Evolutionary conservation across 2,797 vertebrate species (phyloP).

Genomic region (Protosalanx chinensis): DNA sequence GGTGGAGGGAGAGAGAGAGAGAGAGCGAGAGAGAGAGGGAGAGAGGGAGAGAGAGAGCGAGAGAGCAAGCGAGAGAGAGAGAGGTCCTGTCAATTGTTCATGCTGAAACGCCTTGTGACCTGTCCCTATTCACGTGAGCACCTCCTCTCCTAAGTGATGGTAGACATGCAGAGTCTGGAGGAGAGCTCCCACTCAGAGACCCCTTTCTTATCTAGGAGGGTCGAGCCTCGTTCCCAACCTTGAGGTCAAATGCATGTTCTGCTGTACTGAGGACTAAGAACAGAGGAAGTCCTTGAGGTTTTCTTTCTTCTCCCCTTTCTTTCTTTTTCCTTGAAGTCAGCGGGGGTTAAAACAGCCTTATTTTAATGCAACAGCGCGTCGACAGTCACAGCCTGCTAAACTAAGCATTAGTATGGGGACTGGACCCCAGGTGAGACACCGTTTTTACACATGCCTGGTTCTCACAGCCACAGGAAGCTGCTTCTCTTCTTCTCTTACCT

Average conservation of each 20-base stretch:
- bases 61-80: neutral
- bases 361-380: neutral
- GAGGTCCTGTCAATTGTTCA: neutral
- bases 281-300: neutral
- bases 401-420: neutral
- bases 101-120: neutral
- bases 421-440: too few relatives aligned
- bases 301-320: neutral
- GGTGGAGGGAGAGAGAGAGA: neutral
- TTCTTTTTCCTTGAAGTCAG: slow-evolving; percentile 7
- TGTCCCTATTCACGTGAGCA: neutral
- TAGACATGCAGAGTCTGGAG: neutral
- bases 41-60: neutral
- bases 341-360: neutral
- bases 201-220: neutral
- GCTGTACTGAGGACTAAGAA: neutral
- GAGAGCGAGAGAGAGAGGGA: neutral
- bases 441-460: neutral
- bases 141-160: neutral
- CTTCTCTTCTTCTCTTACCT: slow-evolving; percentile 72
- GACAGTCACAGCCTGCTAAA: neutral
- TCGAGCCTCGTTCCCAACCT: neutral
- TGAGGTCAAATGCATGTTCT: neutral
- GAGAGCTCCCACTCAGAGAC: neutral
- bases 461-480: neutral